A percentile compares a stretch with the other conserved stretches of the same genome.
These are phyloP conservation scores for Cephonodes hylas DNA, from an alignment of 2,888 invertebrate genomes.

Conservation along the genomic window DNA sequence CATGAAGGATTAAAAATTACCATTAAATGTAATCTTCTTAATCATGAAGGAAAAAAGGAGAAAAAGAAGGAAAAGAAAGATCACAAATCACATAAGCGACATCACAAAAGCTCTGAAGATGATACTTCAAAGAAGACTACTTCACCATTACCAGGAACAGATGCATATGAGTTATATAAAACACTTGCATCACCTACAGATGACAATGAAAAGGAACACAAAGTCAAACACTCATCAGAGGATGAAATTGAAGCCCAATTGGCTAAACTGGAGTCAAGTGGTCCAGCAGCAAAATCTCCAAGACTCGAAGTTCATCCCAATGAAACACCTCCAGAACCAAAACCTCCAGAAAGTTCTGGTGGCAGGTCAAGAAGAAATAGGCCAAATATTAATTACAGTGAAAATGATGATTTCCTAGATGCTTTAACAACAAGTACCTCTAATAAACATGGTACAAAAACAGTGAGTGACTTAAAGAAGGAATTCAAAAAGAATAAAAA, in stretches of 20 bases:
- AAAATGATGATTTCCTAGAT: constrained; percentile 80
- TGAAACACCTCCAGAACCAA: constrained; percentile 66
- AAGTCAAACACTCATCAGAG: constrained; percentile 38
- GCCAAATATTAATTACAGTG: constrained; percentile 78
- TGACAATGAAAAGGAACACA: constrained; percentile 51
- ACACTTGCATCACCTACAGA: constrained; percentile 74
- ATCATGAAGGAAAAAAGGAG: constrained; percentile 67
- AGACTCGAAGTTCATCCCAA: constrained; percentile 56
- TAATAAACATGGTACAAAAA: constrained; percentile 58
- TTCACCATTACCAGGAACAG: constrained; percentile 77
- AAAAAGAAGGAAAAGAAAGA: constrained; percentile 77
- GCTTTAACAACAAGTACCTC: constrained; percentile 65
- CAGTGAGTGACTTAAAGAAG: constrained; percentile 67
- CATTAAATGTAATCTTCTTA: constrained; percentile 70
- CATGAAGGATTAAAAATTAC: constrained; percentile 78
- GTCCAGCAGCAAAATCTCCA: constrained; percentile 48
- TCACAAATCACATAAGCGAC: constrained; percentile 76
- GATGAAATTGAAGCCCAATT: constrained; percentile 68
- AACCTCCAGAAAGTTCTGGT: constrained; percentile 59
- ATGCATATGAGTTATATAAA: constrained; percentile 75
- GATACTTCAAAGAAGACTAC: constrained; percentile 59
- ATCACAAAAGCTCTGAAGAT: constrained; percentile 70
- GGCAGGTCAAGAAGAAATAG: constrained; percentile 74
- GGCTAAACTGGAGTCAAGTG: constrained; percentile 60
- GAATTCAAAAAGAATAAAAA: constrained; percentile 67